These are phyloP conservation scores for Drosophila incognita DNA, from an alignment of 2,888 invertebrate genomes.

Conservation along the genomic window DNA sequence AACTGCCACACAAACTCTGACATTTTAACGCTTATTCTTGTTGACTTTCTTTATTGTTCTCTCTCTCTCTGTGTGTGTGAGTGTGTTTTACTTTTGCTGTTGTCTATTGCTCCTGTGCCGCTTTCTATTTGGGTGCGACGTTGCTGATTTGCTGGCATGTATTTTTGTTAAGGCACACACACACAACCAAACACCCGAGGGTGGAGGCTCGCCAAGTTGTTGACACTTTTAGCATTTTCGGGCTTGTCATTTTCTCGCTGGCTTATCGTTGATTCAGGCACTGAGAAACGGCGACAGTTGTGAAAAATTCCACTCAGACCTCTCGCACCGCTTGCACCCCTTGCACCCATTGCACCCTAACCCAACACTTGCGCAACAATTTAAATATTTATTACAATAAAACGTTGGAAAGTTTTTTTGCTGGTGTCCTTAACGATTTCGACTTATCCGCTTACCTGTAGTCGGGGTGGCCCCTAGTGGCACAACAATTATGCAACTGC, in stretches of 20 bases:
- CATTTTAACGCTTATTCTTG: slow-evolving; percentile 62
- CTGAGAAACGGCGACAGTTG: slow-evolving; percentile 32
- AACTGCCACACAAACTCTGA: slow-evolving; percentile 64
- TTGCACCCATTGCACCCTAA: not conserved
- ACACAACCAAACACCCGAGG: not conserved
- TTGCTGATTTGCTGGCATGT: slow-evolving; percentile 56
- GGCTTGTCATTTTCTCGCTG: slow-evolving; percentile 54
- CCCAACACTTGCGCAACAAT: not conserved
- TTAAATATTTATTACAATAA: slow-evolving; percentile 58
- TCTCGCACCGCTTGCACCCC: not conserved
- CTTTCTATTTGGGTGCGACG: slow-evolving; percentile 26
- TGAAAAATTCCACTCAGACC: slow-evolving; percentile 24
- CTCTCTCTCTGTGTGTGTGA: not conserved
- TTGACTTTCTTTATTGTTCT: slow-evolving; percentile 14
- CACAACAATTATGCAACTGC: slow-evolving; percentile 18
- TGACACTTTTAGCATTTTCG: slow-evolving; percentile 64
- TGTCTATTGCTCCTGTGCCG: slow-evolving; percentile 14
- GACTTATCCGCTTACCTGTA: not conserved
- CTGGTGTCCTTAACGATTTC: not conserved
- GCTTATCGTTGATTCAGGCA: slow-evolving; percentile 63
- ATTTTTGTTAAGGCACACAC: slow-evolving; percentile 4
- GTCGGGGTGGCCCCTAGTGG: not conserved
- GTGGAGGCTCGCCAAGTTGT: slow-evolving; percentile 35
- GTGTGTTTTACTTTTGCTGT: not conserved
- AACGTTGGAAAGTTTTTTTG: slow-evolving; percentile 29